Conservation (phyloP, 2,888 invertebrate species). For the Bellardia pandia region DNA sequence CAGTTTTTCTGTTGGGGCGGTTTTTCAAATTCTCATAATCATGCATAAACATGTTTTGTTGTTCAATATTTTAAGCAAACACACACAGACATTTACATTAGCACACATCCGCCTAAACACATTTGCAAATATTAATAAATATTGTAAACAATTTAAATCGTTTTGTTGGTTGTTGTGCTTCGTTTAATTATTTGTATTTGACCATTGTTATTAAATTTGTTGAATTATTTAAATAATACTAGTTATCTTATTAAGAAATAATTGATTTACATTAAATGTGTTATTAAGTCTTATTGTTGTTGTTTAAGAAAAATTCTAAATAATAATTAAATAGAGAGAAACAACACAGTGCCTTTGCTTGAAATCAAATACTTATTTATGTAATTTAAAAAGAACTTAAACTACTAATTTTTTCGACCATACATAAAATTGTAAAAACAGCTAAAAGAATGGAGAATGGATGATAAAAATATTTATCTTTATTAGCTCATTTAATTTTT, state of each 20-base stretch:
- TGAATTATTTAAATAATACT: slow-evolving; percentile 45
- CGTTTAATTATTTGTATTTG: slow-evolving; percentile 15
- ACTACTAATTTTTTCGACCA: neutral
- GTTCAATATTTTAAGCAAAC: neutral
- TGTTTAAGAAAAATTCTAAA: neutral
- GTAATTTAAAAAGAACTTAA: neutral
- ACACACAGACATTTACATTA: neutral
- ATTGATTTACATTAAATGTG: slow-evolving; percentile 25
- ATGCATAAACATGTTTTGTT: slow-evolving; percentile 26
- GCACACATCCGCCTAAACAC: neutral
- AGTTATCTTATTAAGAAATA: neutral
- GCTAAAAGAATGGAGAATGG: too few relatives aligned
- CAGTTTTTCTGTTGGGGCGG: neutral
- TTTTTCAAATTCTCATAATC: neutral
- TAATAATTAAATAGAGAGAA: neutral
- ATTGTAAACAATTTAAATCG: slow-evolving; percentile 21
- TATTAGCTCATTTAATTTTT: too few relatives aligned
- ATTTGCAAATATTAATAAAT: slow-evolving; percentile 4
- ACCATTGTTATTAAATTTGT: slow-evolving; percentile 35
- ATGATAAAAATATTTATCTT: too few relatives aligned
- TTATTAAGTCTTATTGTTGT: slow-evolving; percentile 8
- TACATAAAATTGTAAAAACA: too few relatives aligned
- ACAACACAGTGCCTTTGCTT: slow-evolving; percentile 46
- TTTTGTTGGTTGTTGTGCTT: slow-evolving; percentile 1
- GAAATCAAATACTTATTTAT: slow-evolving; percentile 22